Conservation (phyloP, 2,113 vertebrate genomes). For the Heteronetta atricapilla region DNA sequence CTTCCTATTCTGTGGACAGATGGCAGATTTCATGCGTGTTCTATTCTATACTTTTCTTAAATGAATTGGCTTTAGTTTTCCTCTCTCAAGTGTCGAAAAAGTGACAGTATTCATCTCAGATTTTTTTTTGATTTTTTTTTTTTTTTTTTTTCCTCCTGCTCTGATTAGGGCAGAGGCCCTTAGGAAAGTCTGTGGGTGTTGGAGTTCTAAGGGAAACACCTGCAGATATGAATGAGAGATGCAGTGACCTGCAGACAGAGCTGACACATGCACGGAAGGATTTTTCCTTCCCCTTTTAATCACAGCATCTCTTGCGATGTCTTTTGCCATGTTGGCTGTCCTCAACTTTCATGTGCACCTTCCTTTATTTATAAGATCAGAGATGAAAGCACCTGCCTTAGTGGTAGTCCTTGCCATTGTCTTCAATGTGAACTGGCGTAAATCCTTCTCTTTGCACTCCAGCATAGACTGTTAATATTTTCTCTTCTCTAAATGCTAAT, state of each 20-base stretch:
- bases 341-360: background rate
- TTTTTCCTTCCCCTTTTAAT: background rate
- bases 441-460: background rate
- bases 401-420: accelerated
- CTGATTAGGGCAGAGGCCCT: constrained; percentile 11
- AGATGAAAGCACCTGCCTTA: background rate
- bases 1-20: background rate
- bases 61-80: background rate
- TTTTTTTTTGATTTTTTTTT: background rate
- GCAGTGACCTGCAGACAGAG: background rate
- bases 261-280: background rate
- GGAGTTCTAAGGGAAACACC: constrained; percentile 24
- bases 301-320: background rate
- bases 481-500: background rate
- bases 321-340: background rate
- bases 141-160: background rate
- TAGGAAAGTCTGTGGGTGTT: background rate
- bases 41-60: background rate
- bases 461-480: background rate
- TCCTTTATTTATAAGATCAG: constrained; percentile 3
- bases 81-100: background rate
- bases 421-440: background rate
- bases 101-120: background rate
- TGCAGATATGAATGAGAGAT: background rate
- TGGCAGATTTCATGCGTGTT: background rate